phyloP scores from a whole-genome alignment of 2,113 vertebrate species.

The Equus quagga region DNA sequence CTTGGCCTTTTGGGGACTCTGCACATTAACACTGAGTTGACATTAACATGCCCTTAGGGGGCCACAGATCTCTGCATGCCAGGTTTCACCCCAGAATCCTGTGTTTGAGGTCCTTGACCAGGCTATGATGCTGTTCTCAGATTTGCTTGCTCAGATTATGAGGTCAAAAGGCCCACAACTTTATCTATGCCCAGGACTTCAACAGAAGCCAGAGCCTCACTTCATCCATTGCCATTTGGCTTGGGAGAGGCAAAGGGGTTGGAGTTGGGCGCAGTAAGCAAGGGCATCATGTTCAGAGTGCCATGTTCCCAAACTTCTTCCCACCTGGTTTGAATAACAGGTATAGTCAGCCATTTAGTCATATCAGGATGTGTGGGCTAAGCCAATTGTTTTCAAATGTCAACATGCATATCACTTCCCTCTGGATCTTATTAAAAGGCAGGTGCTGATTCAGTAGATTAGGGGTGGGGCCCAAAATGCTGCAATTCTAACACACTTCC shows the following conservation, averaged over 20 bases:
- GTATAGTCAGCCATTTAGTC: background rate
- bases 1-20: background rate
- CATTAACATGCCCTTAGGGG: background rate
- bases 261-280: background rate
- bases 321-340: background rate
- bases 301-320: background rate
- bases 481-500: background rate
- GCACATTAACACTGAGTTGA: background rate
- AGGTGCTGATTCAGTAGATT: background rate
- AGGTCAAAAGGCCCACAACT: background rate
- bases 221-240: background rate
- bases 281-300: too few species aligned
- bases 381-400: background rate
- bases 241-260: background rate
- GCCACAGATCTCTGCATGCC: background rate
- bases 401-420: background rate
- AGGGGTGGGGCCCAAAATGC: background rate
- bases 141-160: background rate
- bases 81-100: background rate
- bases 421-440: background rate
- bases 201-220: background rate
- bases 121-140: background rate
- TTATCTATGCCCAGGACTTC: background rate
- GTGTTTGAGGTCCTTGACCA: background rate
- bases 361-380: background rate